Evolutionary conservation across 2,888 invertebrate genomes (phyloP).

Genomic region (Phlogophora meticulosa): DNA sequence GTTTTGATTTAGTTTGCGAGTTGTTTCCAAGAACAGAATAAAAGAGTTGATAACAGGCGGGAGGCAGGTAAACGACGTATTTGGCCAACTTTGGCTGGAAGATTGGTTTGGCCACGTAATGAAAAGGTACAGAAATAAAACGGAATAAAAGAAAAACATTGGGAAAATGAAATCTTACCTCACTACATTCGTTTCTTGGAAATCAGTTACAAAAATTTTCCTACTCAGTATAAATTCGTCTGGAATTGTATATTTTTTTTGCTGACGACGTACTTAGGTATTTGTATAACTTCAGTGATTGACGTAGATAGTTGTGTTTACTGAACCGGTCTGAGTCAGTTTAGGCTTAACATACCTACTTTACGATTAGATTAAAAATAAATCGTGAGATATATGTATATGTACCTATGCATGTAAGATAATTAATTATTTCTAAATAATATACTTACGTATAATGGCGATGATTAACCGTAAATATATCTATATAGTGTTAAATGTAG

Average conservation of each 20-base stretch:
- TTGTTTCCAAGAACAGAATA: conserved; percentile 19
- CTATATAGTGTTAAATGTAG: too few relatives aligned
- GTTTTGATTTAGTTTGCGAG: conserved; percentile 33
- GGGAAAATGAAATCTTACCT: neutral
- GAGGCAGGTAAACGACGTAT: conserved; percentile 15
- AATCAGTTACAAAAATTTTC: neutral
- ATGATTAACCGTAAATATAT: neutral
- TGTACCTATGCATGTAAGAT: neutral
- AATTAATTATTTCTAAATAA: neutral
- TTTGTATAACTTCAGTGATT: conserved; percentile 15
- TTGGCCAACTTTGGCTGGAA: conserved; percentile 17
- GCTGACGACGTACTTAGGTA: neutral
- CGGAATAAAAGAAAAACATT: neutral
- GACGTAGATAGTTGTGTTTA: conserved; percentile 12
- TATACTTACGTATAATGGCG: neutral
- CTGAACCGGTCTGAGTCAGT: conserved; percentile 11
- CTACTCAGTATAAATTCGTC: neutral
- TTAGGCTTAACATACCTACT: conserved; percentile 7
- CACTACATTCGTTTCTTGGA: neutral
- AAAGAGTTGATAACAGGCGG: conserved; percentile 21
- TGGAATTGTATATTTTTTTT: conserved; percentile 5
- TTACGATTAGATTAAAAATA: conserved; percentile 24
- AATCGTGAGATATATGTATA: neutral
- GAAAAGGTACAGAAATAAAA: conserved; percentile 4
- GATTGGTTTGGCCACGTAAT: conserved; percentile 5